Conservation (phyloP, 1,140 invertebrate species). For the Stegodyphus dumicola region DNA sequence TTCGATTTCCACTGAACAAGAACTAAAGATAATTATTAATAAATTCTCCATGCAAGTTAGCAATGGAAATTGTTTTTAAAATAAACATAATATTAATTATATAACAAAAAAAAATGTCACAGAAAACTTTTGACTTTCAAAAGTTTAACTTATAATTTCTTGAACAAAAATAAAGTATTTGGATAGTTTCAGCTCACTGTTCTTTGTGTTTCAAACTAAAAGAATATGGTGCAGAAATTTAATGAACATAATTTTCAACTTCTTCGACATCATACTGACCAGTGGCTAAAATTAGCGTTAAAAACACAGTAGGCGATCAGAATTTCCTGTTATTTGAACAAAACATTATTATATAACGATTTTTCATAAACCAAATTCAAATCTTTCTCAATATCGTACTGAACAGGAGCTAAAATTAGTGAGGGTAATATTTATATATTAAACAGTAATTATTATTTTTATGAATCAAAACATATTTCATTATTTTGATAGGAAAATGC, state of each 20-base stretch:
- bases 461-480: background rate
- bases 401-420: too few species aligned
- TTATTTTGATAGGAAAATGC: background rate
- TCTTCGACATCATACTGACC: slow-evolving; percentile 84
- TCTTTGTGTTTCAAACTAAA: slow-evolving; percentile 75
- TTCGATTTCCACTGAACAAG: too few species aligned
- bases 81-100: too few species aligned
- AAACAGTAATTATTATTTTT: background rate
- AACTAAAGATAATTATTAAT: too few species aligned
- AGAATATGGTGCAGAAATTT: slow-evolving; percentile 75
- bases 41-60: too few species aligned
- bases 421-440: too few species aligned
- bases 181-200: slow-evolving; percentile 70
- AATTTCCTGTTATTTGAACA: background rate
- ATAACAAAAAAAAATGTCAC: too few species aligned
- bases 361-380: slow-evolving; percentile 73
- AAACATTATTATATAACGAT: slow-evolving; percentile 70
- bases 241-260: slow-evolving; percentile 75
- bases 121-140: too few species aligned
- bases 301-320: background rate
- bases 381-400: slow-evolving; percentile 80
- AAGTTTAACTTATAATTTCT: background rate
- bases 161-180: slow-evolving; percentile 69
- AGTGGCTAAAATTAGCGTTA: slow-evolving; percentile 70
- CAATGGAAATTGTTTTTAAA: too few species aligned